Conservation (phyloP, 1,140 invertebrate species). For the Drosophila pseudoananassae region DNA sequence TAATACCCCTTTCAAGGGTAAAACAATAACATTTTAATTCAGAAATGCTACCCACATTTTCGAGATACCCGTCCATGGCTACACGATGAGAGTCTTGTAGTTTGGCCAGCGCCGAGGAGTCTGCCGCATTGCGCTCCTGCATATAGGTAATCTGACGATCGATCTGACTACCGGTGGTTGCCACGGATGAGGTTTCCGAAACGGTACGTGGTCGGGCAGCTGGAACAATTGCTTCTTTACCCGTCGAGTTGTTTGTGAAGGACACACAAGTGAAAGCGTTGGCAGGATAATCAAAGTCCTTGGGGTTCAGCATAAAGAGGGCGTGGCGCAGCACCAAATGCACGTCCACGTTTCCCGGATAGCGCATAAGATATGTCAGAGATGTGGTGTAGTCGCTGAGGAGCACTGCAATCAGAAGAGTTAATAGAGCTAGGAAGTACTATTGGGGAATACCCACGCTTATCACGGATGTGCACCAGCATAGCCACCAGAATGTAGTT, state of each 20-base stretch:
- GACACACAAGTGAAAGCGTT: constrained; percentile 75
- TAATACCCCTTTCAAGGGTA: neutral
- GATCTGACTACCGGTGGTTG: constrained; percentile 37
- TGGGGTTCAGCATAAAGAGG: constrained; percentile 87
- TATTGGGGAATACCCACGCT: constrained; percentile 85
- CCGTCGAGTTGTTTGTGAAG: constrained; percentile 30
- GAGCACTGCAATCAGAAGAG: constrained; percentile 85
- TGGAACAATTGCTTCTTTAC: constrained; percentile 5
- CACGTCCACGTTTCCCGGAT: constrained; percentile 87
- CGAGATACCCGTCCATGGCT: constrained; percentile 73
- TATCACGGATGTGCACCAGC: constrained; percentile 89
- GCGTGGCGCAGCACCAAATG: constrained; percentile 88
- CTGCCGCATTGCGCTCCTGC: constrained; percentile 68
- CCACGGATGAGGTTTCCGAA: constrained; percentile 41
- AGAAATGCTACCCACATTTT: constrained; percentile 59
- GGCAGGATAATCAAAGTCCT: constrained; percentile 76
- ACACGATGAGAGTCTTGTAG: constrained; percentile 52
- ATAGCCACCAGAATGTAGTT: constrained; percentile 92
- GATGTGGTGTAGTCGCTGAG: constrained; percentile 87
- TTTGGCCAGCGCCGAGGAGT: constrained; percentile 58
- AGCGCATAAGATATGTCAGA: constrained; percentile 88
- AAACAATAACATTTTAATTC: neutral
- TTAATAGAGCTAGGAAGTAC: constrained; percentile 1
- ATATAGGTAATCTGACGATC: constrained; percentile 69
- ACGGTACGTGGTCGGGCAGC: constrained; percentile 31